These are phyloP conservation scores for Temnothorax ravouxi DNA, from an alignment of 2,888 invertebrate species.

Conservation along the genomic window DNA sequence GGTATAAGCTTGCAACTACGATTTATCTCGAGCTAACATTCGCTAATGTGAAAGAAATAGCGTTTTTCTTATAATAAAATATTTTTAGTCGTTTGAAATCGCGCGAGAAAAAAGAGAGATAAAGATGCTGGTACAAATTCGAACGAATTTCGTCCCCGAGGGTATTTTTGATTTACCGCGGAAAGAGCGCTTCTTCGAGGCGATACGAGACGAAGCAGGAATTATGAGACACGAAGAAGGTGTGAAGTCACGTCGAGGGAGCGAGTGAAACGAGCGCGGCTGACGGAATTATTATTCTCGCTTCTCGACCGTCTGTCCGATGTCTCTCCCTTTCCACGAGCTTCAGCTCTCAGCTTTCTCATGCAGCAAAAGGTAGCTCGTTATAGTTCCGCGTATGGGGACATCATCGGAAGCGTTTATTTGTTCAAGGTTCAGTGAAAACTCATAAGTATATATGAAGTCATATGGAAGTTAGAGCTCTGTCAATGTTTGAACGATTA, in stretches of 20 bases:
- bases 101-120: not conserved
- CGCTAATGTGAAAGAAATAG: not conserved
- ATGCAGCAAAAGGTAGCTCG: constrained; percentile 41
- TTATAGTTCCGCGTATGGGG: constrained; percentile 19
- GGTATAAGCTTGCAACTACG: not conserved
- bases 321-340: constrained; percentile 23
- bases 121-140: constrained; percentile 4
- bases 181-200: constrained; percentile 28
- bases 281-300: constrained; percentile 77
- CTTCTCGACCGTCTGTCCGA: constrained; percentile 62
- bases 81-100: constrained; percentile 2
- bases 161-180: constrained; percentile 45
- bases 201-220: constrained; percentile 47
- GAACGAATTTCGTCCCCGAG: not conserved
- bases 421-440: constrained; percentile 24
- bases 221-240: constrained; percentile 56
- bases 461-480: constrained; percentile 1
- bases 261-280: constrained; percentile 52
- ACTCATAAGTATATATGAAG: constrained; percentile 4
- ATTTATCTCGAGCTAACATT: not conserved
- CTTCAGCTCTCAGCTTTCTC: constrained; percentile 14
- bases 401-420: constrained; percentile 29
- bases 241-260: constrained; percentile 46
- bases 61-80: constrained; percentile 17
- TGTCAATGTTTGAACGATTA: constrained; percentile 1